phyloP scores from a whole-genome alignment of 1,140 invertebrate species.

The Bombus huntii region DNA sequence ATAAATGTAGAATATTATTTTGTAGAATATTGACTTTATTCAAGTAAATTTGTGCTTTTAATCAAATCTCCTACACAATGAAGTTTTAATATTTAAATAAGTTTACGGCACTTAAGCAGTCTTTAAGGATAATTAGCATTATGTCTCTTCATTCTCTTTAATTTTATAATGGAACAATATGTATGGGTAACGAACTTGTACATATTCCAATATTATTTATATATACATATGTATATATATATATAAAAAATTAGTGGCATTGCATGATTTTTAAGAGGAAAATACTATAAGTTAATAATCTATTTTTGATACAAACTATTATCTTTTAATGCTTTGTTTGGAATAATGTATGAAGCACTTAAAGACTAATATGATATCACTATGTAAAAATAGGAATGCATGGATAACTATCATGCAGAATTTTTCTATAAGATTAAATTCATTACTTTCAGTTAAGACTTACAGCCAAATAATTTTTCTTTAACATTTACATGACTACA shows the following conservation, averaged over 20 bases:
- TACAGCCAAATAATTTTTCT: neutral
- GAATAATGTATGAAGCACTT: constrained; percentile 7
- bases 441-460: neutral
- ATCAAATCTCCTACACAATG: neutral
- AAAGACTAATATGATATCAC: constrained; percentile 9
- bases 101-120: constrained; percentile 30
- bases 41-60: neutral
- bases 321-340: neutral
- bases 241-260: neutral
- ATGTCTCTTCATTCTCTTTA: neutral
- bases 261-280: neutral
- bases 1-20: constrained; percentile 9
- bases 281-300: neutral
- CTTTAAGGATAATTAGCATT: constrained; percentile 1
- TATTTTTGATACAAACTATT: neutral
- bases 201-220: neutral
- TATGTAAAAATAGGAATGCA: constrained; percentile 36
- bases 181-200: neutral
- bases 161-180: neutral
- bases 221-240: neutral
- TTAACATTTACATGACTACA: neutral
- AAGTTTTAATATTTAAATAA: constrained; percentile 14
- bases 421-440: constrained; percentile 1
- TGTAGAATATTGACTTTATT: neutral
- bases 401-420: constrained; percentile 5